Conservation (phyloP, 2,113 vertebrate species). For the Ceyx margarethae region DNA sequence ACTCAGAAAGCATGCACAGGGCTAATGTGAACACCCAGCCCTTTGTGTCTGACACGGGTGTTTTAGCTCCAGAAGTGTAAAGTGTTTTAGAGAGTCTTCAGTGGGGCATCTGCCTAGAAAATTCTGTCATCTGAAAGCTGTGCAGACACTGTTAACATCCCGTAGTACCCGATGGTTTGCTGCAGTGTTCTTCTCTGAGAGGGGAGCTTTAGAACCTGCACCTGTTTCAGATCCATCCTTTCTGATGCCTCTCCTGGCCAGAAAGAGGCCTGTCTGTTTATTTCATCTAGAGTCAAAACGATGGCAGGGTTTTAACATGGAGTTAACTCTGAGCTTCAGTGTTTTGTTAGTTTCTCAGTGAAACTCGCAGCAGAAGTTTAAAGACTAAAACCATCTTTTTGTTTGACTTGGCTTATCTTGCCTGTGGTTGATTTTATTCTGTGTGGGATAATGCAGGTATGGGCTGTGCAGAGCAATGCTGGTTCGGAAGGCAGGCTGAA, state of each 20-base stretch:
- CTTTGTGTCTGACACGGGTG: not conserved
- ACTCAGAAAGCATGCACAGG: not conserved
- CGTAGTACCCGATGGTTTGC: not conserved
- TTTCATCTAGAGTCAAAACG: not conserved
- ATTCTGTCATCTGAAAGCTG: not conserved
- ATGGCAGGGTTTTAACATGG: not conserved
- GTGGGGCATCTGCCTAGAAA: not conserved
- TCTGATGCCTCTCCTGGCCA: not conserved
- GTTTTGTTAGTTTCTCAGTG: not conserved
- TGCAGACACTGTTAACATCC: not conserved
- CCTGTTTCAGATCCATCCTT: not conserved
- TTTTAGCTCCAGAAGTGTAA: not conserved
- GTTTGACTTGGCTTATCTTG: conserved; percentile 34
- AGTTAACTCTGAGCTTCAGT: not conserved
- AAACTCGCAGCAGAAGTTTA: not conserved
- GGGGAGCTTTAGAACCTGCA: not conserved
- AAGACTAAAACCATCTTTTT: not conserved
- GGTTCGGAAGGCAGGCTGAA: not conserved
- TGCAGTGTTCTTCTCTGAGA: not conserved
- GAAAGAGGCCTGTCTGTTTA: not conserved
- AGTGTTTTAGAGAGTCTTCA: not conserved
- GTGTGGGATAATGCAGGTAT: conserved; percentile 28
- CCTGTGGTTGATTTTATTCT: not conserved
- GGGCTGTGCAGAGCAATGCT: not conserved
- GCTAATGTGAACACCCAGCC: not conserved